phyloP scores from a whole-genome alignment of 2,888 invertebrate species.

The Andrena camellia region DNA sequence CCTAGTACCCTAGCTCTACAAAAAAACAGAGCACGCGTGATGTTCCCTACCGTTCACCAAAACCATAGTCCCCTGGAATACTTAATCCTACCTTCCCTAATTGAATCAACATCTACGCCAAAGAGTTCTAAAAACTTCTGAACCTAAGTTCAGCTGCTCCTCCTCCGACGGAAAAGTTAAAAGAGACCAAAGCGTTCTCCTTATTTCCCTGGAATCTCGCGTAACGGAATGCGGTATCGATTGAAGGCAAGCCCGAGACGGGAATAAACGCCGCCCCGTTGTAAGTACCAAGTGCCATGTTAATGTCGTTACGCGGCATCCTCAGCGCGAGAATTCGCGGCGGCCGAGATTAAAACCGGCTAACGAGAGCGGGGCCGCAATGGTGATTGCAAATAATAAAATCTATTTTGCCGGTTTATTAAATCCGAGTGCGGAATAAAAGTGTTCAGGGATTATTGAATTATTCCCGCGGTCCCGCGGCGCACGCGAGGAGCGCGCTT shows the following conservation, averaged over 20 bases:
- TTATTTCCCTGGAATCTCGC: constrained; percentile 1
- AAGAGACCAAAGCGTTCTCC: not conserved
- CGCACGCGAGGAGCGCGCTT: constrained; percentile 38
- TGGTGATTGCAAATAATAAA: constrained; percentile 81
- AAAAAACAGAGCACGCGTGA: too few species aligned
- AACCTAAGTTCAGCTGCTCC: too few species aligned
- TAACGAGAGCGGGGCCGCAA: constrained; percentile 68
- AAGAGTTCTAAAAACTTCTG: too few species aligned
- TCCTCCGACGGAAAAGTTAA: too few species aligned
- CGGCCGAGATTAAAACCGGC: constrained; percentile 68
- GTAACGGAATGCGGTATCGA: constrained; percentile 61
- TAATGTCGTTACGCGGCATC: constrained; percentile 61
- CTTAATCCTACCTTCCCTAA: too few species aligned
- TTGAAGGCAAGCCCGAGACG: constrained; percentile 47
- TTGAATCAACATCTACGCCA: too few species aligned
- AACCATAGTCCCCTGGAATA: too few species aligned
- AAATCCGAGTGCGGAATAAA: constrained; percentile 79
- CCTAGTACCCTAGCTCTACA: too few species aligned
- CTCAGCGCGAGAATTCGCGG: constrained; percentile 61
- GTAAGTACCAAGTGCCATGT: constrained; percentile 61
- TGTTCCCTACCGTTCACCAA: too few species aligned
- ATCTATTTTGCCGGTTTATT: constrained; percentile 82
- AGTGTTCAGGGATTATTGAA: constrained; percentile 81
- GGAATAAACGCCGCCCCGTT: constrained; percentile 43
- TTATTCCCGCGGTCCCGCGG: constrained; percentile 71